These are phyloP conservation scores for Tachystola acroxantha DNA, from an alignment of 2,888 invertebrate species.

Conservation along the genomic window DNA sequence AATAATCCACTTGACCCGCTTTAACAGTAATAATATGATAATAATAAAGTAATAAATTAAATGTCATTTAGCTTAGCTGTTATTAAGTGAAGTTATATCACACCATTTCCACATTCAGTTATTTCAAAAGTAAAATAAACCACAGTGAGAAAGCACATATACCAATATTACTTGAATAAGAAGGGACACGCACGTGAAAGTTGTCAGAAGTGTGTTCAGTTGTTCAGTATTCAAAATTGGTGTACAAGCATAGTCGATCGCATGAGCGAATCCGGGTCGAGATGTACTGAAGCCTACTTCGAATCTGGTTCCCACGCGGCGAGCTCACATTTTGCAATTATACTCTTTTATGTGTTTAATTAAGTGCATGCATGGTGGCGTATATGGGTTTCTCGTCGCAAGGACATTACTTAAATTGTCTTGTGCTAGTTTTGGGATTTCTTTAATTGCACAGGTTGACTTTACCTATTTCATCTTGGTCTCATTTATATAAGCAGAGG, in stretches of 20 bases:
- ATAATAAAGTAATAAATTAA: too few species aligned
- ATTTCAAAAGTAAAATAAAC: neutral
- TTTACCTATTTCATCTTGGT: too few species aligned
- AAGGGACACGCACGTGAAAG: constrained; percentile 50
- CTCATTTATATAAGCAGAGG: too few species aligned
- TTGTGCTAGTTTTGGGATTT: neutral
- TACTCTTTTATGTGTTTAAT: neutral
- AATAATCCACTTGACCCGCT: neutral
- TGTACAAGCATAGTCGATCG: constrained; percentile 34
- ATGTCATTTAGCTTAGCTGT: too few species aligned
- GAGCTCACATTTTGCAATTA: constrained; percentile 8
- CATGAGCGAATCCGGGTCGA: constrained; percentile 57
- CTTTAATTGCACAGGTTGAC: too few species aligned
- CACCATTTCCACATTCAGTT: neutral
- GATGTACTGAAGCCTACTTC: constrained; percentile 31
- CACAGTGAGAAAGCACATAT: neutral
- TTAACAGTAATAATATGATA: neutral
- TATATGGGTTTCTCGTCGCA: neutral
- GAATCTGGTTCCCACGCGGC: constrained; percentile 21
- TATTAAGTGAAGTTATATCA: constrained; percentile 8
- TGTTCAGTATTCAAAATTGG: constrained; percentile 39
- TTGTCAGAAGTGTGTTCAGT: constrained; percentile 29
- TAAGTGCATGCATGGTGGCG: neutral
- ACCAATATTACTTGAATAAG: constrained; percentile 10
- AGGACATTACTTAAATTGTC: neutral